Percentiles rank a stretch among this genome's conserved stretches.
These are phyloP conservation scores for Archilochus colubris DNA, from an alignment of 2,113 vertebrate genomes.

Conservation along the genomic window DNA sequence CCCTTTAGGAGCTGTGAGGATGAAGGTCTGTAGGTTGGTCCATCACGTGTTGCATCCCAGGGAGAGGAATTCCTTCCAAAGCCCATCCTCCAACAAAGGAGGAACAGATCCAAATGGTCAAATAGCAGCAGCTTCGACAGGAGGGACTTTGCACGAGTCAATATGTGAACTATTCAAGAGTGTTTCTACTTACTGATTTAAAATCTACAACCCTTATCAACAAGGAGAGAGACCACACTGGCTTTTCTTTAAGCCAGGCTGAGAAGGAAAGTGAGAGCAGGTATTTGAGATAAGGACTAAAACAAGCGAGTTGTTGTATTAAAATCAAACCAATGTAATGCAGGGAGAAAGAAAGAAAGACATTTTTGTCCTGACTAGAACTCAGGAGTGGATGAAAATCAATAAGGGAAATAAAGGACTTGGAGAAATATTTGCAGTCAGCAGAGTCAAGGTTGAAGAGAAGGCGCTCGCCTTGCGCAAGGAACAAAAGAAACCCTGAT, in stretches of 20 bases:
- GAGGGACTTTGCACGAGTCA: constrained; percentile 2
- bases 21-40: not conserved
- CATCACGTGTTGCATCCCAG: not conserved
- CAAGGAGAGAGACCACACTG: not conserved
- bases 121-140: constrained; percentile 5
- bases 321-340: not conserved
- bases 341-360: not conserved
- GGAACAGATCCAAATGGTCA: constrained; percentile 19
- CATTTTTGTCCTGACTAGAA: not conserved
- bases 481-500: constrained; percentile 39
- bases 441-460: constrained; percentile 36
- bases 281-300: constrained; percentile 49
- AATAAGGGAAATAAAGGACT: constrained; percentile 15
- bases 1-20: not conserved
- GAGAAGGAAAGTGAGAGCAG: constrained; percentile 37
- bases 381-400: constrained; percentile 1
- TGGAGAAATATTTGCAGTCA: constrained; percentile 52
- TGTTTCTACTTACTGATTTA: constrained; percentile 35
- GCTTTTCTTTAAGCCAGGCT: constrained; percentile 3
- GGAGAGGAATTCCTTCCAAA: not conserved
- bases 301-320: not conserved
- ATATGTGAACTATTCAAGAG: constrained; percentile 57
- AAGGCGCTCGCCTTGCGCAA: not conserved
- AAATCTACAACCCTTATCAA: constrained; percentile 42
- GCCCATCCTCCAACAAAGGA: not conserved